Conservation (phyloP, 2,797 vertebrate species). For the Pachyuromys duprasi region DNA sequence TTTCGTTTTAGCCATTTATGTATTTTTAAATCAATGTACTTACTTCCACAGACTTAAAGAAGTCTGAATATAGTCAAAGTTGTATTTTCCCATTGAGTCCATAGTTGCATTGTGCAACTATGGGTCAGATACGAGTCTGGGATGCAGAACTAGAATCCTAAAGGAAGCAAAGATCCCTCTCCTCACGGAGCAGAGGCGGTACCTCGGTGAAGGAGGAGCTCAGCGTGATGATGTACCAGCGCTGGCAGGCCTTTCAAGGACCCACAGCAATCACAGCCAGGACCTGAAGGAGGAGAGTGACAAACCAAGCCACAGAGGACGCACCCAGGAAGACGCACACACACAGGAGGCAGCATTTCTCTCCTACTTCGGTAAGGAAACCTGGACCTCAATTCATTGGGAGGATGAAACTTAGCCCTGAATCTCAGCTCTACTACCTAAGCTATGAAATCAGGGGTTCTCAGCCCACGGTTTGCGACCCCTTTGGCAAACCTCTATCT, state of each 20-base stretch:
- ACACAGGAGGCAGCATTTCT: not conserved
- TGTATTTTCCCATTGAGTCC: not conserved
- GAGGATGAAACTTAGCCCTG: not conserved
- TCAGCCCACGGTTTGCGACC: not conserved
- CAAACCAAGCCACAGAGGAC: not conserved
- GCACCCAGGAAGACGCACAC: conserved; percentile 7
- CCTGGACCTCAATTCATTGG: not conserved
- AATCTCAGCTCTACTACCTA: not conserved
- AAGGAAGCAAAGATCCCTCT: not conserved
- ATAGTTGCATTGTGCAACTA: not conserved
- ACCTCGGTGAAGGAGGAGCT: conserved; percentile 14
- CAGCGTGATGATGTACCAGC: conserved; percentile 48
- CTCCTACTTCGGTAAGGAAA: not conserved
- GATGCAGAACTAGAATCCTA: conserved; percentile 1
- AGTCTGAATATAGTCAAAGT: not conserved
- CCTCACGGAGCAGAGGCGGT: not conserved
- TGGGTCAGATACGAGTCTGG: not conserved
- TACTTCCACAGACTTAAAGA: conserved; percentile 11
- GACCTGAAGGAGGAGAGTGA: not conserved
- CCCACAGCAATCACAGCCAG: conserved; percentile 49
- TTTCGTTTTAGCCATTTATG: conserved; percentile 20
- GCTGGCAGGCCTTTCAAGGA: conserved; percentile 36
- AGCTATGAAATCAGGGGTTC: not conserved
- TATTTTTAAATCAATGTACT: not conserved
- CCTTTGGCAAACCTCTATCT: not conserved